Evolutionary conservation across 2,797 vertebrate species (phyloP).

Genomic region (Takifugu rubripes): DNA sequence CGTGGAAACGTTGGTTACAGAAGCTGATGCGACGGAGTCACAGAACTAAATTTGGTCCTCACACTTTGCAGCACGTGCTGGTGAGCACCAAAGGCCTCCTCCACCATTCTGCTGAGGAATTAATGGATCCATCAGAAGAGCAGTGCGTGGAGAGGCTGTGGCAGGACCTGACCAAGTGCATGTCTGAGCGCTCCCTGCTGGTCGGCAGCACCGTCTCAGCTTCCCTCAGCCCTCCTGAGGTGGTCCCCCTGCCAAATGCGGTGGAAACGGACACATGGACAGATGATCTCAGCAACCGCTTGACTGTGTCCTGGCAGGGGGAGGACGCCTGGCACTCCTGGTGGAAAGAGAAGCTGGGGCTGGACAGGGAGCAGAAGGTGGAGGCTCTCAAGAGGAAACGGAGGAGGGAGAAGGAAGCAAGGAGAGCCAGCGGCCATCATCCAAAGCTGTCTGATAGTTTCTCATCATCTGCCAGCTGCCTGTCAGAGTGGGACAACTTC

Average conservation of each 20-base stretch:
- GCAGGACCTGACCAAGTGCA: slow-evolving; percentile 53
- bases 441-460: slow-evolving; percentile 78
- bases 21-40: slow-evolving; percentile 27
- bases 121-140: not conserved
- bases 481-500: slow-evolving; percentile 54
- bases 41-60: not conserved
- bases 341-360: slow-evolving; percentile 77
- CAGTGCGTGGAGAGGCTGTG: slow-evolving; percentile 24
- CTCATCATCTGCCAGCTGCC: slow-evolving; percentile 73
- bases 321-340: slow-evolving; percentile 64
- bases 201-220: slow-evolving; percentile 20
- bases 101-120: rapidly evolving
- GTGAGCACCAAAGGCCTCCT: not conserved
- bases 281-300: slow-evolving; percentile 74
- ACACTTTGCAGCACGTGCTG: not conserved
- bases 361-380: slow-evolving; percentile 44
- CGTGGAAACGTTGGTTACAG: slow-evolving; percentile 71
- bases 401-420: slow-evolving; percentile 58
- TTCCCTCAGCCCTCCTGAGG: slow-evolving; percentile 3
- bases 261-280: slow-evolving; percentile 14
- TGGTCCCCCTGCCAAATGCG: not conserved
- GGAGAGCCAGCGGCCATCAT: slow-evolving; percentile 6
- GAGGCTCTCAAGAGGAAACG: slow-evolving; percentile 66
- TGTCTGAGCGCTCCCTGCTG: slow-evolving; percentile 50
- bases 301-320: slow-evolving; percentile 74